Percentiles rank a stretch among this genome's conserved stretches.
Evolutionary conservation across 2,797 vertebrate genomes (phyloP).

Genomic region (Odontamblyopus rebecca): DNA sequence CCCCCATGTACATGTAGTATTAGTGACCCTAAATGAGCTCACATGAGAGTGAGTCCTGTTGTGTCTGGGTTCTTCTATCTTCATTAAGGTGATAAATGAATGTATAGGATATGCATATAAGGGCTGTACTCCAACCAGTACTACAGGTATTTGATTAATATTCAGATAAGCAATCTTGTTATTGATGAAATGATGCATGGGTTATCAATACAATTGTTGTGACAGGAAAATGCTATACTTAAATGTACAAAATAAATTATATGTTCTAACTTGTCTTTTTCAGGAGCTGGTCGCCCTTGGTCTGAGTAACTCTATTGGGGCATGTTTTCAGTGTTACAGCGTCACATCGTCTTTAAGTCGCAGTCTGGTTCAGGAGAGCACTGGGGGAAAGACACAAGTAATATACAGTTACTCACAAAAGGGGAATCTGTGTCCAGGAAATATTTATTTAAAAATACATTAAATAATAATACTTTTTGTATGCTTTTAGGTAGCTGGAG

Average conservation of each 20-base stretch:
- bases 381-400: slow-evolving; percentile 93
- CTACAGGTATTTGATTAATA: neutral
- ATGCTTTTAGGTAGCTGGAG: slow-evolving; percentile 64
- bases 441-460: neutral
- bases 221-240: neutral
- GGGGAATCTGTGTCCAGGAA: neutral
- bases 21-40: too few species aligned
- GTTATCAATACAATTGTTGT: neutral
- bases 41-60: neutral
- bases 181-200: neutral
- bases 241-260: neutral
- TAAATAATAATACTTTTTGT: neutral
- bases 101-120: neutral
- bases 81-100: neutral
- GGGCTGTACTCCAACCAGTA: neutral
- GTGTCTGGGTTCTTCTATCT: neutral
- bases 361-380: slow-evolving; percentile 89
- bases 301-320: slow-evolving; percentile 83
- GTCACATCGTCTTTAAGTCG: slow-evolving; percentile 92
- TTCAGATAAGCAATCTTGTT: neutral
- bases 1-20: too few species aligned
- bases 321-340: slow-evolving; percentile 89
- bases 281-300: slow-evolving; percentile 93
- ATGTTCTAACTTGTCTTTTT: neutral
- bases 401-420: slow-evolving; percentile 9